Percentiles rank a stretch among this genome's conserved stretches.
These are phyloP conservation scores for Bicyclus anynana DNA, from an alignment of 1,140 invertebrate genomes.

Conservation along the genomic window DNA sequence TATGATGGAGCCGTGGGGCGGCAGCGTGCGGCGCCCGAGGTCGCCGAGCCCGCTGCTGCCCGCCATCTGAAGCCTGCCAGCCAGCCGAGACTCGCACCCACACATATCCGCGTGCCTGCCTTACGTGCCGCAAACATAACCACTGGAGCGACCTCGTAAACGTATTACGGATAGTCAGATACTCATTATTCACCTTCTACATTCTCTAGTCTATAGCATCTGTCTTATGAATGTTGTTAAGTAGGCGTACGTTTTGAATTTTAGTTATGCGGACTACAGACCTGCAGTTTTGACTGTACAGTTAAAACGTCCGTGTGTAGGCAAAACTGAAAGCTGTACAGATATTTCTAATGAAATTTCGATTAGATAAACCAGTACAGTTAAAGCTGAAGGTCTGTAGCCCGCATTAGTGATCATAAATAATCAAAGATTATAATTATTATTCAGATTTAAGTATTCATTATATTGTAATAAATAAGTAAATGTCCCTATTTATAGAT, in stretches of 20 bases:
- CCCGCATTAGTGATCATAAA: not conserved
- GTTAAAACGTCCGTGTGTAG: too few species aligned
- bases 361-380: not conserved
- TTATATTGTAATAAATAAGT: constrained; percentile 7
- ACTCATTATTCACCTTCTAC: not conserved
- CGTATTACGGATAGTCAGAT: constrained; percentile 1
- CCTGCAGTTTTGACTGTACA: too few species aligned
- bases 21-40: constrained; percentile 55
- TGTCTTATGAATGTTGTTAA: constrained; percentile 21
- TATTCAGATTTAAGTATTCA: constrained; percentile 5
- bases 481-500: constrained; percentile 22
- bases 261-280: too few species aligned
- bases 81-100: constrained; percentile 7
- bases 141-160: not conserved
- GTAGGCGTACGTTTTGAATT: not conserved
- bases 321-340: too few species aligned
- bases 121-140: constrained; percentile 27
- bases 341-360: not conserved
- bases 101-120: constrained; percentile 39
- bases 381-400: not conserved
- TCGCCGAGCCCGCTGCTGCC: constrained; percentile 66
- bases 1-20: constrained; percentile 71
- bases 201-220: constrained; percentile 10
- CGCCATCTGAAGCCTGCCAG: constrained; percentile 39
- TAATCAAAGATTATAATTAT: not conserved